Conservation (phyloP, 1,140 invertebrate species). For the Zaprionus lachaisei region DNA sequence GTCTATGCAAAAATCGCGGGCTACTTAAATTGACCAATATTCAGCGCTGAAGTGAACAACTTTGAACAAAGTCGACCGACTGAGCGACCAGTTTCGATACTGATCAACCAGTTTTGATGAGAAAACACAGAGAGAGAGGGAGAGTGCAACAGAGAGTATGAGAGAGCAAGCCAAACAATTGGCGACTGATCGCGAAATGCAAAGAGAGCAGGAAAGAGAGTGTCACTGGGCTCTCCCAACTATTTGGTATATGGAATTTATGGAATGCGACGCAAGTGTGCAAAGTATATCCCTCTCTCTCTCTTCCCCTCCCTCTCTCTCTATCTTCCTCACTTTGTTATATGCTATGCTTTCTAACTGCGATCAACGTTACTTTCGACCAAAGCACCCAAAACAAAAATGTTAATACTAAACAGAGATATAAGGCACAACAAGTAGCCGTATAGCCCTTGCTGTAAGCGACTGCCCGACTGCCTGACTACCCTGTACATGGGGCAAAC, state of each 20-base stretch:
- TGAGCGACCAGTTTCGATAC: slow-evolving; percentile 58
- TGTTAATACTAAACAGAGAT: slow-evolving; percentile 16
- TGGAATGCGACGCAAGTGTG: slow-evolving; percentile 30
- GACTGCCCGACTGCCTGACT: background rate
- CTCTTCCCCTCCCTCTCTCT: background rate
- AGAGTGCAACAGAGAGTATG: slow-evolving; percentile 10
- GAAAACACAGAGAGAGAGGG: background rate
- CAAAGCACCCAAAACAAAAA: slow-evolving; percentile 38
- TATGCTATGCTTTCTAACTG: slow-evolving; percentile 76
- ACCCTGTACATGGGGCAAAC: background rate
- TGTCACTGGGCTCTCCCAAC: background rate
- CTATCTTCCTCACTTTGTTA: background rate
- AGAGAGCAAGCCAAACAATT: background rate
- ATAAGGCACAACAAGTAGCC: background rate
- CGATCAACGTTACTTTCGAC: slow-evolving; percentile 36
- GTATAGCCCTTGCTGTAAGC: background rate
- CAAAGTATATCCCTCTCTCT: background rate
- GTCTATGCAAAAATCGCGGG: slow-evolving; percentile 56
- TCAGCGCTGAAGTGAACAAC: slow-evolving; percentile 43
- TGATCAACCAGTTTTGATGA: slow-evolving; percentile 62
- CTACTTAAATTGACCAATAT: slow-evolving; percentile 71
- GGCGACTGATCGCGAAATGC: slow-evolving; percentile 46
- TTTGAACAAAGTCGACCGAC: slow-evolving; percentile 39
- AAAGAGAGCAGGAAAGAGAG: background rate
- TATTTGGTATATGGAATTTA: slow-evolving; percentile 52